phyloP scores from a whole-genome alignment of 2,888 invertebrate genomes.

The Monochamus alternatus region DNA sequence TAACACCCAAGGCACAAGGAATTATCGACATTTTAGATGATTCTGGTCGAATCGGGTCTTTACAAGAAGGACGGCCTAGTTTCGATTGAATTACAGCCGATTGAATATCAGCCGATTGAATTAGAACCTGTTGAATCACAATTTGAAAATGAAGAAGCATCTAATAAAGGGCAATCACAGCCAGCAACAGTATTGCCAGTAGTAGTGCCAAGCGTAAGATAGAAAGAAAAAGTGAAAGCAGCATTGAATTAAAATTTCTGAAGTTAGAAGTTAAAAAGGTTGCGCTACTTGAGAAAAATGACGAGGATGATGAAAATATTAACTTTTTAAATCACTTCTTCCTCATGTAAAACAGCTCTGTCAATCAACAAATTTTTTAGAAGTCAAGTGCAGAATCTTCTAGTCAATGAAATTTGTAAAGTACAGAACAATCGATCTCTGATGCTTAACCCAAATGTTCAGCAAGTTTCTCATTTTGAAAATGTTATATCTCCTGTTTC shows the following conservation, averaged over 20 bases:
- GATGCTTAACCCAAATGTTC: too few relatives aligned
- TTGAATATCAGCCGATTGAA: too few relatives aligned
- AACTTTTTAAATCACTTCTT: constrained; percentile 36
- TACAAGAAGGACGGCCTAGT: too few relatives aligned
- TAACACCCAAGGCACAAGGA: constrained; percentile 21
- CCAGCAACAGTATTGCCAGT: too few relatives aligned
- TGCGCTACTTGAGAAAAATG: constrained; percentile 34
- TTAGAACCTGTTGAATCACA: too few relatives aligned
- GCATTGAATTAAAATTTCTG: constrained; percentile 27
- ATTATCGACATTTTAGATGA: constrained; percentile 25
- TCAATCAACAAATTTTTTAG: constrained; percentile 35
- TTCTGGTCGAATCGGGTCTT: too few relatives aligned
- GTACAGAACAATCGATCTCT: constrained; percentile 3
- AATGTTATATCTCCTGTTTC: constrained; percentile 21
- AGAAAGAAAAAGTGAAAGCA: not conserved
- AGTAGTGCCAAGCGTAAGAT: not conserved
- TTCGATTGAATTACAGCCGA: too few relatives aligned
- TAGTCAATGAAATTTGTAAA: constrained; percentile 32
- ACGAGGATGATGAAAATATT: constrained; percentile 35
- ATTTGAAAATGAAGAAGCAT: too few relatives aligned
- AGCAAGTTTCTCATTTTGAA: too few relatives aligned
- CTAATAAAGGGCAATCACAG: too few relatives aligned
- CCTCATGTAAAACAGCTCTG: constrained; percentile 35
- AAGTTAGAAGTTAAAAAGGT: constrained; percentile 38
- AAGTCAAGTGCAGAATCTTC: constrained; percentile 36